A percentile compares a stretch with the other conserved stretches of the same genome.
These are phyloP conservation scores for Amblyraja radiata DNA, from an alignment of 2,797 vertebrate species.

Conservation along the genomic window DNA sequence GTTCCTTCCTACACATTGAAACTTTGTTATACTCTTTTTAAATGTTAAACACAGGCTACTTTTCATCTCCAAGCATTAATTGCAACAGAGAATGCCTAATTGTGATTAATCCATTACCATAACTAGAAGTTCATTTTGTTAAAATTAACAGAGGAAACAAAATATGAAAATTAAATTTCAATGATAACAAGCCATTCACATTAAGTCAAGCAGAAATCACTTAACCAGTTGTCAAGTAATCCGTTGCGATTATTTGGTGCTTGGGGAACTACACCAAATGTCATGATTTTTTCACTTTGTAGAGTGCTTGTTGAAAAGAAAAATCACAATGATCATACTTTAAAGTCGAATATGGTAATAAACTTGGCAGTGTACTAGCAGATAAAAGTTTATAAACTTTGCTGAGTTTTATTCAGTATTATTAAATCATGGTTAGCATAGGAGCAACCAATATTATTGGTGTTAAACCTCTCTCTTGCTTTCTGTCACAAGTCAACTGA, in stretches of 20 bases:
- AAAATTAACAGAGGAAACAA: neutral
- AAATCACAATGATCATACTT: conserved; percentile 9
- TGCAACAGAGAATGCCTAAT: neutral
- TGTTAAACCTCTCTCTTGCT: neutral
- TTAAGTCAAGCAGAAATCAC: neutral
- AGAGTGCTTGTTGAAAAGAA: conserved; percentile 13
- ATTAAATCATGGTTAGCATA: neutral
- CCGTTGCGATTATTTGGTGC: neutral
- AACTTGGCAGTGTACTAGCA: neutral
- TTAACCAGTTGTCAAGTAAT: conserved; percentile 30
- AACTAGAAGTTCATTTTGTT: conserved; percentile 22
- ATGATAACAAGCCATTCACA: neutral
- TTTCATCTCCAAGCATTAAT: neutral
- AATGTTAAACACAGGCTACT: neutral
- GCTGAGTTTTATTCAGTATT: neutral
- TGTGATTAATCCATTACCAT: neutral
- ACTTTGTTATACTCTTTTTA: neutral
- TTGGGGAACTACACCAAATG: neutral
- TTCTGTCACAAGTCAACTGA: neutral
- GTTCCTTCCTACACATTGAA: too few species aligned
- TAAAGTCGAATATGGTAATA: neutral
- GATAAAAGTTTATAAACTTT: neutral
- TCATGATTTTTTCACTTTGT: conserved; percentile 12
- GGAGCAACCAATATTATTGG: neutral
- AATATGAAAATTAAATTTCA: conserved; percentile 33